Conservation (phyloP, 2,113 vertebrate genomes). For the Corythornis madagascariensis region DNA sequence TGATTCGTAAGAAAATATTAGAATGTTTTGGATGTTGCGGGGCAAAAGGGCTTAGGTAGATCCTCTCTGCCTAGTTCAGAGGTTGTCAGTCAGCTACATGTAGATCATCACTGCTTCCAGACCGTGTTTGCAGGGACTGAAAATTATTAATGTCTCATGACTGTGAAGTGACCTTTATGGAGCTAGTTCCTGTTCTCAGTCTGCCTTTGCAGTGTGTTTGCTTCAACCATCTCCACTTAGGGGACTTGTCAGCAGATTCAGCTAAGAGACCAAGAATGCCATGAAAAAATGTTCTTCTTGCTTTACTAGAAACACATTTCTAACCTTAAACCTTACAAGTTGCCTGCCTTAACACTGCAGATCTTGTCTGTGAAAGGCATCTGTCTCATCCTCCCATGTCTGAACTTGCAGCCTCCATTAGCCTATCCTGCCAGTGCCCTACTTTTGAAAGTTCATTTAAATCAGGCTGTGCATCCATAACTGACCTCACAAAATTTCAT, state of each 20-base stretch:
- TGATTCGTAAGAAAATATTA: not conserved
- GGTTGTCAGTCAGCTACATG: not conserved
- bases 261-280: not conserved
- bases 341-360: not conserved
- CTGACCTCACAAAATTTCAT: constrained; percentile 12
- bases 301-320: not conserved
- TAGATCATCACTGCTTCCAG: not conserved
- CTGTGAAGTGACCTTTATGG: constrained; percentile 3
- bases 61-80: not conserved
- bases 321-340: not conserved
- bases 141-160: constrained; percentile 4
- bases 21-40: not conserved
- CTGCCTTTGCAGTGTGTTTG: not conserved
- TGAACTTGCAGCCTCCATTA: not conserved
- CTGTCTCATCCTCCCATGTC: not conserved
- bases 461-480: not conserved
- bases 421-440: not conserved
- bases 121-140: not conserved
- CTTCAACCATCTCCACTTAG: not conserved
- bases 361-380: not conserved
- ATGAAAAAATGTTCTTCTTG: not conserved
- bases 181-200: not conserved
- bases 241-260: not conserved
- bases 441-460: not conserved
- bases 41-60: not conserved